These are phyloP conservation scores for Tricholaema leucomelas DNA, from an alignment of 2,113 vertebrate species.

Conservation along the genomic window DNA sequence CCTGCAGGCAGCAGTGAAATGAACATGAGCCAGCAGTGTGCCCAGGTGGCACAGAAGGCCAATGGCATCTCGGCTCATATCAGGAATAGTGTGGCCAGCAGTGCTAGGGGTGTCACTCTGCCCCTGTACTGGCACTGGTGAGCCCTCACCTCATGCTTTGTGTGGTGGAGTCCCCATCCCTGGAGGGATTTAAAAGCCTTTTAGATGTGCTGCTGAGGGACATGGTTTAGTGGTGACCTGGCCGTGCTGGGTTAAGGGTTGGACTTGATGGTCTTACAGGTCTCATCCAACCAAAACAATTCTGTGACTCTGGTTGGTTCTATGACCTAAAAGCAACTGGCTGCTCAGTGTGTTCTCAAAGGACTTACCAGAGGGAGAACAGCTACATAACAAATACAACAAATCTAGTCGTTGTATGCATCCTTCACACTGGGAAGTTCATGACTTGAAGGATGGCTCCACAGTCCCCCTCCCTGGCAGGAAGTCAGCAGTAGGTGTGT, in stretches of 20 bases:
- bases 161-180: not conserved
- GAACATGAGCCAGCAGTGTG: too few relatives aligned
- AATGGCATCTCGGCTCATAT: too few relatives aligned
- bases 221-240: not conserved
- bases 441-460: fast-evolving
- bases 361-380: fast-evolving
- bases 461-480: fast-evolving
- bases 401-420: not conserved
- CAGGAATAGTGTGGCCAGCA: too few relatives aligned
- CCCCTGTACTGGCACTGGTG: too few relatives aligned
- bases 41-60: too few relatives aligned
- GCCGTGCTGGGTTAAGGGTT: not conserved
- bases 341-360: fast-evolving
- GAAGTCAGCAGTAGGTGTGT: not conserved
- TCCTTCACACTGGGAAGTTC: not conserved
- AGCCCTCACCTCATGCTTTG: too few relatives aligned
- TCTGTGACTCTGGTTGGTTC: not conserved
- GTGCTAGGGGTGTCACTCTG: too few relatives aligned
- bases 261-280: not conserved
- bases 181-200: not conserved
- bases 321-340: not conserved
- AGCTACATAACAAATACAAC: fast-evolving
- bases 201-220: not conserved
- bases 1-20: not conserved
- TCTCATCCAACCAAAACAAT: not conserved